Evolutionary conservation across 1,140 invertebrate genomes (phyloP).

Genomic region (Drosophila melanica): DNA sequence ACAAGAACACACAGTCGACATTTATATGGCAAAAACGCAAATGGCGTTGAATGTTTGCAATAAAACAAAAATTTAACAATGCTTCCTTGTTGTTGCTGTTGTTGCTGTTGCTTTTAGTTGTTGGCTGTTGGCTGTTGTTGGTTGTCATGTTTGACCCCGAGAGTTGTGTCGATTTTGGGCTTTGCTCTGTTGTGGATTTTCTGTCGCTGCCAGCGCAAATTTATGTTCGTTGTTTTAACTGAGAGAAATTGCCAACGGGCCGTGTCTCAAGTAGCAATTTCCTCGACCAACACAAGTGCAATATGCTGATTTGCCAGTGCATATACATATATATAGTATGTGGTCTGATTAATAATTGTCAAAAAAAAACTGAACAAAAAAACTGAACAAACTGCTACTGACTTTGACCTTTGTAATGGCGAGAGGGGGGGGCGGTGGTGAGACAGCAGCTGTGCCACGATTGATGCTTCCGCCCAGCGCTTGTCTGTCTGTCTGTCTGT

Average conservation of each 20-base stretch:
- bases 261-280: conserved; percentile 62
- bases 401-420: conserved; percentile 69
- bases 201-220: conserved; percentile 62
- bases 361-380: conserved; percentile 28
- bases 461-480: conserved; percentile 62
- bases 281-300: conserved; percentile 35
- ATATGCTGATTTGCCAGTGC: conserved; percentile 29
- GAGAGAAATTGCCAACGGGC: conserved; percentile 16
- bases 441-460: conserved; percentile 34
- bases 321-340: conserved; percentile 6
- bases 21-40: conserved; percentile 70
- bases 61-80: conserved; percentile 77
- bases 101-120: not conserved
- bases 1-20: conserved; percentile 46
- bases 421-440: not conserved
- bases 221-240: conserved; percentile 40
- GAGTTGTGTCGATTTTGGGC: conserved; percentile 43
- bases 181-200: conserved; percentile 22
- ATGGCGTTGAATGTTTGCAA: conserved; percentile 77
- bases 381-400: conserved; percentile 46
- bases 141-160: conserved; percentile 34
- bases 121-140: conserved; percentile 5
- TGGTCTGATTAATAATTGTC: conserved; percentile 68
- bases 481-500: conserved; percentile 31
- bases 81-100: conserved; percentile 41